phyloP scores from a whole-genome alignment of 2,797 vertebrate genomes.

The Sebastes itinus region DNA sequence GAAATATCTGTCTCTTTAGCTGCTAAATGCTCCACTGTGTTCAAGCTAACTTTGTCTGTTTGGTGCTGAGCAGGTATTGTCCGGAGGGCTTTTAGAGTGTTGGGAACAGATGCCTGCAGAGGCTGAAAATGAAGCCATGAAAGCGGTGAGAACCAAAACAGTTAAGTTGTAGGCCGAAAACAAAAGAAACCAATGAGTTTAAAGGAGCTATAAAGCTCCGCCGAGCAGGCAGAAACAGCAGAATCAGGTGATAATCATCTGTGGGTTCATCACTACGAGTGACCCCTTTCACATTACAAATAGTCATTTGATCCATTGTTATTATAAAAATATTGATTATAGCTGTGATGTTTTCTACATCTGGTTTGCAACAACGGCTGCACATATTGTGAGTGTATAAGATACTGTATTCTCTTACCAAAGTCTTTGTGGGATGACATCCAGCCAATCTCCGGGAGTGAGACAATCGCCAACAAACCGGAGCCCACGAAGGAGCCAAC shows the following conservation, averaged over 20 bases:
- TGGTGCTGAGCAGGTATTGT: too few species aligned
- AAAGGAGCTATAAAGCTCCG: too few species aligned
- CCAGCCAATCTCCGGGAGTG: slow-evolving; percentile 92
- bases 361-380: not conserved
- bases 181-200: too few species aligned
- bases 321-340: not conserved
- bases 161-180: too few species aligned
- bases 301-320: not conserved
- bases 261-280: not conserved
- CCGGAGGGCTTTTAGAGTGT: too few species aligned
- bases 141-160: too few species aligned
- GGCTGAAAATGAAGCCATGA: too few species aligned
- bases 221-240: too few species aligned
- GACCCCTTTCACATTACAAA: not conserved
- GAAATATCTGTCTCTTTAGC: too few species aligned
- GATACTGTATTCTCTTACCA: slow-evolving; percentile 82
- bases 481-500: slow-evolving; percentile 97
- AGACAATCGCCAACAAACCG: slow-evolving; percentile 92
- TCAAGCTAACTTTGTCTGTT: not conserved
- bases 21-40: too few species aligned
- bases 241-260: not conserved
- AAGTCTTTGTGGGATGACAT: slow-evolving; percentile 95
- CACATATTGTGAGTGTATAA: not conserved
- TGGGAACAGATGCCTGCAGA: too few species aligned
- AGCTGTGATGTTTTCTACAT: not conserved